Evolutionary conservation across 2,888 invertebrate genomes (phyloP), one percentile per base, ranked within the genome.

Genomic region (Hydrotaea diabolus): DNA sequence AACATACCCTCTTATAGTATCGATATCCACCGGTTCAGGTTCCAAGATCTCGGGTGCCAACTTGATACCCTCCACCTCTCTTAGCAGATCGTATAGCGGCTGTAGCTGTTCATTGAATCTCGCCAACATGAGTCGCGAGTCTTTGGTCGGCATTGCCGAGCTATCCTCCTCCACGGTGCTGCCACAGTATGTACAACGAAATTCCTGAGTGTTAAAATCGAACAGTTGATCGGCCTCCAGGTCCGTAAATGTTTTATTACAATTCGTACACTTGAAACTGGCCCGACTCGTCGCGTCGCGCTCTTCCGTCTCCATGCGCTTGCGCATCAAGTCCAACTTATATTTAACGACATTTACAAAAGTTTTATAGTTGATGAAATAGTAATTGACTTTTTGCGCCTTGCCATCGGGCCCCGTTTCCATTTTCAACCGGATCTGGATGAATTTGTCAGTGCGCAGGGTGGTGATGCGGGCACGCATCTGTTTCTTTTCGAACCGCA

Each of bases 301-400:
- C 91, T 98, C 98, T 91, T 98, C 98, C 0, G 97, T 97, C 92
- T 99, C 99, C 94, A 99, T 96, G 88, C 98, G 95, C 90, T 98
- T 97, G 80, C 98, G 94, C 96, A 99, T 98, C 90, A 98, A 94
- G 93, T 99, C 98, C 90, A 99, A 93, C 93, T 99, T 99, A 93
- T 99, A 99, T 93, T 98, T 99, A 0, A 99, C 97, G 15, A 99
- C 98, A 93, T 99, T 99, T 4, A 99, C 98, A 93, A 98, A 98
- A 53, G 96, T 96, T 93, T 98, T 98, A 92, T 98, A 99, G 93
- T 98, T 98, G 88, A 99, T 98, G 90, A 98, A 99, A 92, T 98
- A 99, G 92, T 98, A 99, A 92, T 98, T 98, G 21, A 98, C 98
- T 93, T 98, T 97, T 89, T 97, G 98, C 43, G 98, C 97, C 93